phyloP scores from a whole-genome alignment of 2,888 invertebrate genomes.

The Cephus spinipes region DNA sequence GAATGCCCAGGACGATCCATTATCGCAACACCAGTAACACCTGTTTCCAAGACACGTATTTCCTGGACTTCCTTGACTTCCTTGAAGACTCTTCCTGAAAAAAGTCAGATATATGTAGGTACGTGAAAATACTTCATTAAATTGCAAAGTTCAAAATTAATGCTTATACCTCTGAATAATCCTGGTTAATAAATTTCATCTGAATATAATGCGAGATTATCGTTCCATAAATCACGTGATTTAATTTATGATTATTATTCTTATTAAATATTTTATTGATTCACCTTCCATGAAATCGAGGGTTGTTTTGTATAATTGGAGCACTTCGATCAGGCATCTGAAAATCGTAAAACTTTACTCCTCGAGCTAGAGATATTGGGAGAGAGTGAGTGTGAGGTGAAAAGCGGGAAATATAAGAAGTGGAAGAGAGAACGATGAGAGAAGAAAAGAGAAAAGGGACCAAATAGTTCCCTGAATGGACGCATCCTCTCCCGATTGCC shows the following conservation, averaged over 20 bases:
- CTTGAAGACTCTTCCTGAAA: not conserved
- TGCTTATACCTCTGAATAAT: not conserved
- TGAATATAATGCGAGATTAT: too few species aligned
- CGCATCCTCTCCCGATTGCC: constrained; percentile 49
- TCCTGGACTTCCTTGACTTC: not conserved
- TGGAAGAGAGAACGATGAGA: not conserved
- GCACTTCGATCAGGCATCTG: constrained; percentile 38
- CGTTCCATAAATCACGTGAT: too few species aligned
- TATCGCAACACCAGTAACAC: not conserved
- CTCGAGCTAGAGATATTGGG: not conserved
- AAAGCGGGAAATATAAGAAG: not conserved
- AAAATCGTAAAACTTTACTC: constrained; percentile 18
- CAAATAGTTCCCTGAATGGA: constrained; percentile 49
- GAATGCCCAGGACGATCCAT: not conserved
- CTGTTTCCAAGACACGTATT: not conserved
- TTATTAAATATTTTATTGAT: not conserved
- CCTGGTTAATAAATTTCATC: not conserved
- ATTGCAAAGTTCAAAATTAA: not conserved
- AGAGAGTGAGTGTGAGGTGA: constrained; percentile 1
- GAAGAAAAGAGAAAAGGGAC: constrained; percentile 12
- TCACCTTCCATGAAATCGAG: not conserved
- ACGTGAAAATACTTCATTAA: not conserved
- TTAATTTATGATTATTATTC: not conserved
- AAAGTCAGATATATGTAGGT: not conserved
- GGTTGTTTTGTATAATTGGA: not conserved